Conservation (phyloP, 1,140 invertebrate genomes). For the Aphis gossypii region DNA sequence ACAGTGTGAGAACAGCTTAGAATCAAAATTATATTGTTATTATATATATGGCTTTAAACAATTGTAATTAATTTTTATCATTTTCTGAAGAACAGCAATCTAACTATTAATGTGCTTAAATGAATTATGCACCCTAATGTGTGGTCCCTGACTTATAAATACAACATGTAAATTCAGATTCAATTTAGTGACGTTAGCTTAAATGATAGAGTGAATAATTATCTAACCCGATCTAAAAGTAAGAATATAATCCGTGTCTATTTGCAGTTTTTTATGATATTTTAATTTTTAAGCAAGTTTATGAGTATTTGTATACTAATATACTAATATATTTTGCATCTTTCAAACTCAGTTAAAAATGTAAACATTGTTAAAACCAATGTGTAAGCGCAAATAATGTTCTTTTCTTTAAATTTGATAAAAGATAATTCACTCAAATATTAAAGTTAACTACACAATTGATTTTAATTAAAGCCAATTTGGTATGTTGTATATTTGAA, state of each 20-base stretch:
- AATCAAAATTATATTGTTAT: not conserved
- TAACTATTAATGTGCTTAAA: no score
- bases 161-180: not conserved
- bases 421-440: not conserved
- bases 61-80: not conserved
- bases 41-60: not conserved
- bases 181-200: not conserved
- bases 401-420: not conserved
- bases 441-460: not conserved
- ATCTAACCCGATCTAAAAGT: no score
- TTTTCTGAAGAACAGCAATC: no score
- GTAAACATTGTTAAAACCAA: not conserved
- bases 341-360: not conserved
- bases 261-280: not conserved
- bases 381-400: not conserved
- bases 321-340: no score
- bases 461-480: not conserved
- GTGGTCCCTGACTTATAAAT: no score
- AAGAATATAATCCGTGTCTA: no score
- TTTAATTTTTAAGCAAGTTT: no score
- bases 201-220: not conserved
- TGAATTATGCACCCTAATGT: no score
- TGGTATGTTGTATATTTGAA: no score
- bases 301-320: no score
- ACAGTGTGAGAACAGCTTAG: not conserved